These are phyloP conservation scores for Mythimna loreyi DNA, from an alignment of 2,888 invertebrate genomes.

Conservation along the genomic window DNA sequence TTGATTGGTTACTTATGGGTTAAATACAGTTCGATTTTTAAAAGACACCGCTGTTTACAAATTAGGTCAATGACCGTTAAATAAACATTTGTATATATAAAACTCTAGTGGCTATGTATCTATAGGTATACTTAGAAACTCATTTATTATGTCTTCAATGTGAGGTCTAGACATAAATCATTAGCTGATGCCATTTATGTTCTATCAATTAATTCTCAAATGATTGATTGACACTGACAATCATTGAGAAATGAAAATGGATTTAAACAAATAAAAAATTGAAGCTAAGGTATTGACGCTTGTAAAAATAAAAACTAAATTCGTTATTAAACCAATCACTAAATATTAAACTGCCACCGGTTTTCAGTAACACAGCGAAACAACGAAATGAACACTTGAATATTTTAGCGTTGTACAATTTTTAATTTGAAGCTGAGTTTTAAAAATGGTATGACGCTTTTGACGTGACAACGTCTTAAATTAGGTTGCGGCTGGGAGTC, in stretches of 20 bases:
- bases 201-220: conserved; percentile 14
- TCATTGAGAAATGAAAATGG: neutral
- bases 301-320: neutral
- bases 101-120: neutral
- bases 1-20: neutral
- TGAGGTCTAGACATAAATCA: conserved; percentile 22
- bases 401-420: neutral
- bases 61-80: conserved; percentile 8
- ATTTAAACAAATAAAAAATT: neutral
- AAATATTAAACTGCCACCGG: neutral
- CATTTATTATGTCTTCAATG: conserved; percentile 8
- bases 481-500: too few relatives aligned
- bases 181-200: conserved; percentile 15
- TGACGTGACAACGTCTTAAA: too few relatives aligned
- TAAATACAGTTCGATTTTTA: neutral
- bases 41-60: conserved; percentile 7
- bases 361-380: neutral
- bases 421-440: neutral
- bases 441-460: neutral
- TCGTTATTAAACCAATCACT: neutral
- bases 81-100: neutral
- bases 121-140: neutral
- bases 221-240: conserved; percentile 15
- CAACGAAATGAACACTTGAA: neutral
- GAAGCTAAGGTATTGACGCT: neutral